Evolutionary conservation across 2,113 vertebrate genomes (phyloP).

Genomic region (Urocolius indicus): DNA sequence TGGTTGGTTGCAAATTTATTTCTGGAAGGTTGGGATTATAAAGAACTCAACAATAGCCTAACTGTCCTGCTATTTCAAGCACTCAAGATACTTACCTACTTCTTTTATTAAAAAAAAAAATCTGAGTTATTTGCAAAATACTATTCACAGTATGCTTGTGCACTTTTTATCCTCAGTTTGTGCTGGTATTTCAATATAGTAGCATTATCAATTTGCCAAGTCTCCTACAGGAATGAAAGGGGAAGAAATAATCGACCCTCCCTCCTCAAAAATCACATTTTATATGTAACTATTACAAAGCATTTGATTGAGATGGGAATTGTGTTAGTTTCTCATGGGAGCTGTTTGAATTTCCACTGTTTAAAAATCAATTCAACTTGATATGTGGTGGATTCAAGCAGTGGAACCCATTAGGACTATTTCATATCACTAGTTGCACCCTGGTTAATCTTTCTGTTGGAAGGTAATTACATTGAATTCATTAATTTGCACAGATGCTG

Average conservation of each 20-base stretch:
- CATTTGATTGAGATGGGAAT: conserved; percentile 63
- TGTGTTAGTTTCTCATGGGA: conserved; percentile 54
- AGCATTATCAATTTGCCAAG: neutral
- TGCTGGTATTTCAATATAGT: neutral
- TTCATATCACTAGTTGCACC: conserved; percentile 37
- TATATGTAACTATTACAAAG: conserved; percentile 52
- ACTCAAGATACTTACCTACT: neutral
- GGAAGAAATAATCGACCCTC: neutral
- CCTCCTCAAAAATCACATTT: conserved; percentile 46
- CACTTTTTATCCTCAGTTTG: neutral
- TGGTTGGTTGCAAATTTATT: neutral
- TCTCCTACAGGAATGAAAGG: conserved; percentile 9
- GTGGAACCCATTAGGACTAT: conserved; percentile 43
- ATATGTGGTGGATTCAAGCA: conserved; percentile 45
- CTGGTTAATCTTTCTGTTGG: conserved; percentile 51
- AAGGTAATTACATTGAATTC: conserved; percentile 44
- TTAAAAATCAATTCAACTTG: conserved; percentile 64
- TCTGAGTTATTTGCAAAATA: neutral
- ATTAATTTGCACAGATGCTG: conserved; percentile 37
- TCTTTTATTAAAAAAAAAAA: neutral
- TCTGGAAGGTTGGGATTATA: neutral
- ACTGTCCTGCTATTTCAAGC: neutral
- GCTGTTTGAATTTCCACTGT: conserved; percentile 56
- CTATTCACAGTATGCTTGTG: neutral
- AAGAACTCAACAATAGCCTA: neutral